Evolutionary conservation across 2,888 invertebrate species (phyloP), one percentile per base, ranked within the genome.

Genomic region (Mylabris sibirica): DNA sequence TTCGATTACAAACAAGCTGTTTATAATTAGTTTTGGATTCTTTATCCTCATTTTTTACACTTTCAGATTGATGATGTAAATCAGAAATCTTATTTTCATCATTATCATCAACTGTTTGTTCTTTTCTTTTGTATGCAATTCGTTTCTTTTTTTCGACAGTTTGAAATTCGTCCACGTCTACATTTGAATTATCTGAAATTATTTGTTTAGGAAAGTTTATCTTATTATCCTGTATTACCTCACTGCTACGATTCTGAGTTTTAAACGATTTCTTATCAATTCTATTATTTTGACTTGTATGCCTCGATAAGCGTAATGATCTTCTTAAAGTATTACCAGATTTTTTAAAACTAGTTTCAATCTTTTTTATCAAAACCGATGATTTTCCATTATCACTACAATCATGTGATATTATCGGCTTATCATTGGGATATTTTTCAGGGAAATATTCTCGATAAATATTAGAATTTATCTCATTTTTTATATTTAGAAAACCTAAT

Each of bases 401-500:
- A 60, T 11, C 30, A n/a, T 26, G 60, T 8, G 30, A 9, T 34
- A 17, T 59, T 59, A 30, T 34, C 3, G 26, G 3, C 17, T 60
- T 34, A 60, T 24, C n/a, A 17, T 26, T 60, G 24, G 5, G 9
- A 34, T 4, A 60, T 34, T 30, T 60, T 30, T 8, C 17, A 17
- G 14, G 14, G 14, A n/a, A n/a, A 41, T 41, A 4, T 8, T 30
- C 41, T 41, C 14, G 41, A 41, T 14, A 41, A 41, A 5, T 8
- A 4, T 49, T 49, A 4, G 20, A 49, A 17, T 17, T 49, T 17
- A 30, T 12, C 67, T 77, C 76, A 59, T 69, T 69, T 71, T 77
- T 75, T 11, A 73, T 65, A 49, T 69, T 72, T 24, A 73, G 72
- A 62, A 78, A 79, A 20, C 77, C 77, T 41, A 78, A 67, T 22